Evolutionary conservation across 2,113 vertebrate genomes (phyloP).

Genomic region (Egretta garzetta): DNA sequence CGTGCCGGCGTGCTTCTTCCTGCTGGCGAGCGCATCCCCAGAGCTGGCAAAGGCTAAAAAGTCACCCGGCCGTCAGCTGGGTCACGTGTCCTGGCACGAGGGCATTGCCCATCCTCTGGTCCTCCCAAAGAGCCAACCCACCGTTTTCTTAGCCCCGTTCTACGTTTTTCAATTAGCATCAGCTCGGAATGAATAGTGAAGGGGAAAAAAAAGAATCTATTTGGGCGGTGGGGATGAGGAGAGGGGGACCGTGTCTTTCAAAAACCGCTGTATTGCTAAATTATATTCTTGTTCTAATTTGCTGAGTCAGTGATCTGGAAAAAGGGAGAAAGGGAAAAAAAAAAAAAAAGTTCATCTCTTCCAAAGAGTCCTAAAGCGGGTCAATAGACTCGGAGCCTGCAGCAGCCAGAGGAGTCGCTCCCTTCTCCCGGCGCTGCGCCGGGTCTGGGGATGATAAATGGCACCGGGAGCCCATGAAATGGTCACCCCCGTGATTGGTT

Average conservation of each 20-base stretch:
- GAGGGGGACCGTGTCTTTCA: constrained; percentile 60
- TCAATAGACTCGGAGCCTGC: background rate
- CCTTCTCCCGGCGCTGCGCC: rapidly evolving
- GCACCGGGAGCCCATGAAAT: background rate
- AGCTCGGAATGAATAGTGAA: constrained; percentile 52
- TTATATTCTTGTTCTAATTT: constrained; percentile 76
- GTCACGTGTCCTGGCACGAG: rapidly evolving
- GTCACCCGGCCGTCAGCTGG: background rate
- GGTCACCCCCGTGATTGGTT: background rate
- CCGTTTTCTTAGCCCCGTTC: background rate
- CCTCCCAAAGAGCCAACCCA: background rate
- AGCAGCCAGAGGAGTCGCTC: background rate
- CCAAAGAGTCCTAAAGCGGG: constrained; percentile 63
- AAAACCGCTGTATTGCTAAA: constrained; percentile 71
- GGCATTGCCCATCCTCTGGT: background rate
- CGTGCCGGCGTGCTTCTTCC: rapidly evolving
- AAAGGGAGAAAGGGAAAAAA: constrained; percentile 60
- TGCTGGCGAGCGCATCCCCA: background rate
- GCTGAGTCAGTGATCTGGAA: constrained; percentile 75
- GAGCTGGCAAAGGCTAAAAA: background rate
- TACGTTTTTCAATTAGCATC: constrained; percentile 61
- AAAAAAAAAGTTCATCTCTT: constrained; percentile 64
- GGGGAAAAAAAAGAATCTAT: constrained; percentile 26
- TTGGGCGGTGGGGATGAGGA: constrained; percentile 42
- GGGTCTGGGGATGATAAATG: background rate